Evolutionary conservation across 2,797 vertebrate genomes (phyloP).

Genomic region (Benthosema pterotum): DNA sequence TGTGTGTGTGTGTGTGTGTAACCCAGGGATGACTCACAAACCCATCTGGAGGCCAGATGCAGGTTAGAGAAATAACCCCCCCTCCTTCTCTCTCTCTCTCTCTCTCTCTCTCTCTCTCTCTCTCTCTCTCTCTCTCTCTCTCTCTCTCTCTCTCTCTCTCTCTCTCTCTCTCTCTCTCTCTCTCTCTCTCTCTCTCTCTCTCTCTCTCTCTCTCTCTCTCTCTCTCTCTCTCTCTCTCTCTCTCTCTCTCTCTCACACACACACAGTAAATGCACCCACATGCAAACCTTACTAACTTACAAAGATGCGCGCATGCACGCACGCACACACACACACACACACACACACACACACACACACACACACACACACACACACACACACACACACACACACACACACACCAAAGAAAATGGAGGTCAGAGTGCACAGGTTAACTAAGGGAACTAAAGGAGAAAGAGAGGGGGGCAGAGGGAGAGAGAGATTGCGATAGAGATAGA

Average conservation of each 20-base stretch:
- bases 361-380: too few species aligned
- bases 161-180: conserved; percentile 27
- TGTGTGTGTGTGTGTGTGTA: conserved; percentile 51
- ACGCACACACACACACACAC: too few species aligned
- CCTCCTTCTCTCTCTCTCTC: conserved; percentile 15
- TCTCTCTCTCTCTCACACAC: conserved; percentile 17
- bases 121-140: conserved; percentile 21
- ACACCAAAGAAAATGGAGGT: too few species aligned
- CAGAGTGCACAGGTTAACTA: too few species aligned
- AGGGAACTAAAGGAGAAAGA: too few species aligned
- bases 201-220: conserved; percentile 21
- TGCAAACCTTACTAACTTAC: too few species aligned
- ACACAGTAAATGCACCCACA: too few species aligned
- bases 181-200: conserved; percentile 29
- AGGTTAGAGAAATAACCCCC: conserved; percentile 60
- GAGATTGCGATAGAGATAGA: too few species aligned
- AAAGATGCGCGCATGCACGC: too few species aligned
- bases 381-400: too few species aligned
- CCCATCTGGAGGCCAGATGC: conserved; percentile 78
- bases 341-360: too few species aligned
- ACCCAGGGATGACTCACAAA: conserved; percentile 74
- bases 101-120: conserved; percentile 20
- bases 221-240: conserved; percentile 21
- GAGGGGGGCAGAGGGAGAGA: too few species aligned
- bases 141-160: conserved; percentile 16